Percentiles rank a stretch among this genome's conserved stretches.
Conservation (phyloP, 2,797 vertebrate species). For the Trachurus trachurus region DNA sequence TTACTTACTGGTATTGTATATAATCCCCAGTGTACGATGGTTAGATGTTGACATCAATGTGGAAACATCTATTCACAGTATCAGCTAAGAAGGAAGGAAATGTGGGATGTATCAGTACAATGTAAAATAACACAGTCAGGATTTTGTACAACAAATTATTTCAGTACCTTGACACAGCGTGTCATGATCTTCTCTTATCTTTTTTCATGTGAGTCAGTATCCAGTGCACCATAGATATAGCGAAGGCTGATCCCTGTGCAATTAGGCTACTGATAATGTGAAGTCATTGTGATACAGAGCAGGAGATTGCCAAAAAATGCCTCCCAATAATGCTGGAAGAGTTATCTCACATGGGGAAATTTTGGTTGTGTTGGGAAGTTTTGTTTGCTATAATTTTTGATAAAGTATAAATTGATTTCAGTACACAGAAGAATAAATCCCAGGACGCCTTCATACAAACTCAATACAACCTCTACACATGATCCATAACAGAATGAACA, state of each 20-base stretch:
- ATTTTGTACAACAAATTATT: background rate
- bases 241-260: background rate
- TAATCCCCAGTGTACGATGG: background rate
- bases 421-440: background rate
- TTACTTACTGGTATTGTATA: background rate
- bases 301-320: background rate
- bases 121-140: background rate
- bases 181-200: background rate
- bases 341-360: background rate
- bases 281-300: background rate
- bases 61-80: constrained; percentile 38
- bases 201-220: background rate
- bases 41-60: background rate
- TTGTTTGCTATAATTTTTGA: background rate
- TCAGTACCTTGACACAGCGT: background rate
- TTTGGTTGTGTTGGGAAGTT: background rate
- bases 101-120: background rate
- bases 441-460: background rate
- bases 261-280: background rate
- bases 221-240: background rate
- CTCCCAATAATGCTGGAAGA: too few relatives aligned
- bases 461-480: background rate
- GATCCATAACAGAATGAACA: background rate
- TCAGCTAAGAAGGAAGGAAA: constrained; percentile 16
- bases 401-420: background rate